Evolutionary conservation across 2,113 vertebrate species (phyloP), one percentile per base, ranked within the genome.

Genomic region (Bujurquina vittata): DNA sequence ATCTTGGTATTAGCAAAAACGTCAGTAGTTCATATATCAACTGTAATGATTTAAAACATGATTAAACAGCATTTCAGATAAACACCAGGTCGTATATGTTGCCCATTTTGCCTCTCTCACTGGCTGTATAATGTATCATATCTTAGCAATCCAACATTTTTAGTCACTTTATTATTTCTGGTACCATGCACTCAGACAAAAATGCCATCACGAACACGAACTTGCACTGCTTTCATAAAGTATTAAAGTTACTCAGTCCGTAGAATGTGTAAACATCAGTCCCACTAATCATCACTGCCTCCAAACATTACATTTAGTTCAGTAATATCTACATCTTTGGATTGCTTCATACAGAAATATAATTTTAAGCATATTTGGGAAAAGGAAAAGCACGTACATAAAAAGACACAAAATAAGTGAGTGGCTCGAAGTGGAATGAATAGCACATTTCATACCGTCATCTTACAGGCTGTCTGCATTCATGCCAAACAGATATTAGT

Each of bases 401-500:
- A 23, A 7, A 23, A 29, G 29, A 26, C 46, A 5, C 26, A 72
- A 72, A 31, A 52, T 46, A 72, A 17, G 43, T 31, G 65, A 69
- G 43, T 69, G 20, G 18, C 65, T 52, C 20, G 17, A 69, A 69
- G 52, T 52, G 23, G 2, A 69, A 78, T 22, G 46, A 75, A 58
- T 17, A 65, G 57, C 57, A 76, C 52, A 87, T 59, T 67, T 65
- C 73, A 74, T 69, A 11, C 22, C 84, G 62, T 73, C 29, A 77
- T 83, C 78, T 75, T 37, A 58, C 77, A 83, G 67, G 63, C 57
- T 75, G n/a, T 87, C 56, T 84, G 60, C 18, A 52, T 76, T 80
- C 58, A 40, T 57, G 61, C 77, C 80, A 87, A 93, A 84, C 82
- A 86, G 49, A 81, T 86, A 86, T 92, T 85, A 88, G 73, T 91